These are phyloP conservation scores for Ceratosolen solmsi DNA, from an alignment of 1,140 invertebrate genomes.

Conservation along the genomic window DNA sequence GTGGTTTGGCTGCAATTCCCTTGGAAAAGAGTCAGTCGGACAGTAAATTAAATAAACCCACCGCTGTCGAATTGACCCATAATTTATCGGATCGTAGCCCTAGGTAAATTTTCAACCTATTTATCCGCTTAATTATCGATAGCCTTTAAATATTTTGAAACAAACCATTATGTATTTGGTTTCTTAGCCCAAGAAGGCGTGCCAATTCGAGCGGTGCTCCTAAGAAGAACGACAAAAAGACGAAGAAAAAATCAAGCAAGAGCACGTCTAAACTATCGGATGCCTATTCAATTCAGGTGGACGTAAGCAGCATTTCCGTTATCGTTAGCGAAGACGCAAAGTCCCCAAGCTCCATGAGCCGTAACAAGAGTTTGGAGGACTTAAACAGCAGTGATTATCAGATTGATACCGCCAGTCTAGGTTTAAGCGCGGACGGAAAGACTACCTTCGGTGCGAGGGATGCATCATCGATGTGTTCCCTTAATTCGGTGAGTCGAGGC, in stretches of 20 bases:
- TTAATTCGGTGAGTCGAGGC: slow-evolving; percentile 57
- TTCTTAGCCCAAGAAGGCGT: slow-evolving; percentile 63
- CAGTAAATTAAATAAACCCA: slow-evolving; percentile 76
- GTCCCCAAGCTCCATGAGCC: slow-evolving; percentile 45
- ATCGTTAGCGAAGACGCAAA: slow-evolving; percentile 63
- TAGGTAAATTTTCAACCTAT: slow-evolving; percentile 25
- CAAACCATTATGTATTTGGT: slow-evolving; percentile 1
- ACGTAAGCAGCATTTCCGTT: slow-evolving; percentile 63
- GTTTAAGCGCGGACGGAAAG: slow-evolving; percentile 34
- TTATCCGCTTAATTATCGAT: too few species aligned
- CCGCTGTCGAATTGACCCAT: slow-evolving; percentile 50
- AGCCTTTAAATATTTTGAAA: too few species aligned
- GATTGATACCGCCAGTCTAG: slow-evolving; percentile 44
- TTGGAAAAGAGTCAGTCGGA: slow-evolving; percentile 80
- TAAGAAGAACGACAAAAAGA: slow-evolving; percentile 69
- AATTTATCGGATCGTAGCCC: slow-evolving; percentile 62
- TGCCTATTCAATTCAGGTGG: slow-evolving; percentile 57
- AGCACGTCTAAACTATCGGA: slow-evolving; percentile 68
- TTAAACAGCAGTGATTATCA: slow-evolving; percentile 59
- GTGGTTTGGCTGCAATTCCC: slow-evolving; percentile 62
- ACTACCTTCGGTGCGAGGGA: not conserved
- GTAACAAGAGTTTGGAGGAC: slow-evolving; percentile 69
- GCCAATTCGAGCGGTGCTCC: slow-evolving; percentile 68
- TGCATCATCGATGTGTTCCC: slow-evolving; percentile 57
- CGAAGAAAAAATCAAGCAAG: slow-evolving; percentile 68